These are phyloP conservation scores for Acyrthosiphon pisum DNA, from an alignment of 1,140 invertebrate species.

Conservation along the genomic window DNA sequence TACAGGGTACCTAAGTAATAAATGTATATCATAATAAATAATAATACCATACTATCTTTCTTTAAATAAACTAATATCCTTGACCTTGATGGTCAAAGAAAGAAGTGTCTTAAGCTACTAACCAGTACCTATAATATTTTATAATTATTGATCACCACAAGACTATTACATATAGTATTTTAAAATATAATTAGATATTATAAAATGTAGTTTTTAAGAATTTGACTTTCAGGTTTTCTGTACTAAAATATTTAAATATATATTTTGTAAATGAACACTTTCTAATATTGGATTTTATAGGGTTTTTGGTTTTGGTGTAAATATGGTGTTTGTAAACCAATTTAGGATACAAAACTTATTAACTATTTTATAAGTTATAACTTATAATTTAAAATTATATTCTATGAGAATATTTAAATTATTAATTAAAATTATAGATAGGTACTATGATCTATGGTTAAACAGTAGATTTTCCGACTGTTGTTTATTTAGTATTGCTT, in stretches of 20 bases:
- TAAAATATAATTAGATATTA: not conserved
- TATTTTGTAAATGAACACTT: not conserved
- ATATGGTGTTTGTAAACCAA: not conserved
- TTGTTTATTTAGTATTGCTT: not conserved
- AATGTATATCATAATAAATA: not conserved
- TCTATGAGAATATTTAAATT: not conserved
- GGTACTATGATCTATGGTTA: not conserved
- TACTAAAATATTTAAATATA: not conserved
- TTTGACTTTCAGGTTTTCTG: not conserved
- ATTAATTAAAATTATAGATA: not conserved
- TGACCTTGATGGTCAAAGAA: not conserved
- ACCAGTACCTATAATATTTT: not conserved
- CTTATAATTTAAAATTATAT: not conserved
- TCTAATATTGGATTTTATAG: not conserved
- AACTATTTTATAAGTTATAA: not conserved
- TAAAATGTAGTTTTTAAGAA: not conserved
- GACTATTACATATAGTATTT: not conserved
- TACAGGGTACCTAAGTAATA: not conserved
- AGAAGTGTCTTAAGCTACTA: not conserved
- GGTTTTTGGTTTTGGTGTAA: not conserved
- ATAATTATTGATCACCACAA: not conserved
- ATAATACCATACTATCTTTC: not conserved
- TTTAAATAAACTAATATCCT: conserved; percentile 2
- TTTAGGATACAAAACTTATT: not conserved
- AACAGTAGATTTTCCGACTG: not conserved